Conservation (phyloP, 2,888 invertebrate species). For the Tenthredo distinguenda region DNA sequence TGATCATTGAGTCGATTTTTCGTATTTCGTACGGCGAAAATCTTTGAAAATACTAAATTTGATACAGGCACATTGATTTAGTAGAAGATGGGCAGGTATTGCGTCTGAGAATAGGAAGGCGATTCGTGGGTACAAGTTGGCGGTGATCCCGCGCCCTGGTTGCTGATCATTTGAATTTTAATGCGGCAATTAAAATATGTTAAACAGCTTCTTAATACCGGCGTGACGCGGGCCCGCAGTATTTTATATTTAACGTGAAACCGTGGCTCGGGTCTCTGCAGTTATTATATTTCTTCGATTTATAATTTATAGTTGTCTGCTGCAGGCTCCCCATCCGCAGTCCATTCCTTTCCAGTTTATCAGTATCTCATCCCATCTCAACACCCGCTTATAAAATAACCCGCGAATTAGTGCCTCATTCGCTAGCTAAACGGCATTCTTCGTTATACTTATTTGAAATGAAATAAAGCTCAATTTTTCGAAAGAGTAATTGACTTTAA, state of each 20-base stretch:
- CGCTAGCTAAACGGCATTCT: constrained; percentile 1
- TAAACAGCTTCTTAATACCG: constrained; percentile 72
- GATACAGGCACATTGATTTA: not conserved
- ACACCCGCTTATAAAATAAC: constrained; percentile 22
- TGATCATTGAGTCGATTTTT: no score
- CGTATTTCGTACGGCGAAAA: no score
- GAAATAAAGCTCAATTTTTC: not conserved
- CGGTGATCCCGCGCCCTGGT: not conserved
- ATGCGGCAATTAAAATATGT: constrained; percentile 74
- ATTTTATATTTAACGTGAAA: constrained; percentile 74
- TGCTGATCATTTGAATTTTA: constrained; percentile 66
- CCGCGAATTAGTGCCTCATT: constrained; percentile 6
- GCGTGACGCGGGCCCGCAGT: constrained; percentile 64
- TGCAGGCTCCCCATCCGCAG: constrained; percentile 4
- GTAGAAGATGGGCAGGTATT: not conserved
- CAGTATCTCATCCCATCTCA: constrained; percentile 22
- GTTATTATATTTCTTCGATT: constrained; percentile 52
- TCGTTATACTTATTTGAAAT: not conserved
- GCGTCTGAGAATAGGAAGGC: constrained; percentile 15
- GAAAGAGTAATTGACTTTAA: not conserved
- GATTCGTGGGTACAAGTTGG: not conserved
- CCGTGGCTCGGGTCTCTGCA: constrained; percentile 67
- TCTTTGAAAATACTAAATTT: not conserved
- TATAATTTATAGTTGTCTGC: constrained; percentile 47
- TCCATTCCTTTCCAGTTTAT: not conserved